Percentiles rank a stretch among this genome's conserved stretches.
Conservation (phyloP, 2,888 invertebrate genomes). For the Muschampia plurimacula region DNA sequence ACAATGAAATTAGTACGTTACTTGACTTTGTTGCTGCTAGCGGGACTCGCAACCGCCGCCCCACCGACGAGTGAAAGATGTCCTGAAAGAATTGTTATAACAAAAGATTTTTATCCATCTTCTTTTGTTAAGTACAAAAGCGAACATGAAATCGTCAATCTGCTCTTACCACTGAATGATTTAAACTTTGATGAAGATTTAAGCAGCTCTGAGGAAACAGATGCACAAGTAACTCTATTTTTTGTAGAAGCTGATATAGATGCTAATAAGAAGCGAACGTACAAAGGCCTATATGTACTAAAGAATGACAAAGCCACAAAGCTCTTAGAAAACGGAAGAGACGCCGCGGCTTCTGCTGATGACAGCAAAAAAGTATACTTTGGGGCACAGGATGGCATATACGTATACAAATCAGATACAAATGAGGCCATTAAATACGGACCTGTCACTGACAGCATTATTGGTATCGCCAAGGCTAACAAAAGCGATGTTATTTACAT, state of each 20-base stretch:
- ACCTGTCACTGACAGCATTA: constrained; percentile 11
- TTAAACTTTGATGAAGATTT: constrained; percentile 44
- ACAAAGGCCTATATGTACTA: not conserved
- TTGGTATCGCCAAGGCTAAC: constrained; percentile 9
- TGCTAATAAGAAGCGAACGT: not conserved
- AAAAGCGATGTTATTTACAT: constrained; percentile 10
- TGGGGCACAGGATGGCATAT: constrained; percentile 10
- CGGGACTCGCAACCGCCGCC: not conserved
- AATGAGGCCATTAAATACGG: constrained; percentile 7
- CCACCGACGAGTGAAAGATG: not conserved
- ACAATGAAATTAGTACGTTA: not conserved
- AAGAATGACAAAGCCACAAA: constrained; percentile 10
- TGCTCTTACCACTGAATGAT: constrained; percentile 48
- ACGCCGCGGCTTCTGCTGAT: constrained; percentile 5
- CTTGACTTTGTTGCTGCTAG: not conserved
- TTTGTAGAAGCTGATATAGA: constrained; percentile 7
- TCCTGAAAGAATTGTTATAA: constrained; percentile 18
- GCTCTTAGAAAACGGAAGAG: constrained; percentile 9
- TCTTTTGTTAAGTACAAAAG: constrained; percentile 40
- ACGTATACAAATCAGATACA: constrained; percentile 1
- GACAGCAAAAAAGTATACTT: constrained; percentile 2
- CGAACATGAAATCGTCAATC: constrained; percentile 49
- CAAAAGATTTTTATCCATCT: constrained; percentile 37
- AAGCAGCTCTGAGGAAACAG: constrained; percentile 30
- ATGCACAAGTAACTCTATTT: not conserved